Percentiles rank a stretch among this genome's conserved stretches.
Conservation (phyloP, 2,113 vertebrate genomes). For the Phocoena phocoena region DNA sequence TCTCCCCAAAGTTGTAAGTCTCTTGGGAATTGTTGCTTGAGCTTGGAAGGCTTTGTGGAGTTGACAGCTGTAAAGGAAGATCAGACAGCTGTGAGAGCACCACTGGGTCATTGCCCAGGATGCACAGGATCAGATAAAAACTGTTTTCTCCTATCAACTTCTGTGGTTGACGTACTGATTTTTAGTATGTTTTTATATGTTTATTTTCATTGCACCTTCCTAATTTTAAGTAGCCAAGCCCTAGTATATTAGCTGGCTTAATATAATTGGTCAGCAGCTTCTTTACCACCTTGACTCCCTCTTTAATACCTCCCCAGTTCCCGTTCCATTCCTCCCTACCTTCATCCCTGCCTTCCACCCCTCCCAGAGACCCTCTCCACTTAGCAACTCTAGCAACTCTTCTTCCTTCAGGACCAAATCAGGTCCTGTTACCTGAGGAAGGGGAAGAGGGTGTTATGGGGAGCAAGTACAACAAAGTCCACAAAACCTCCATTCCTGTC, state of each 20-base stretch:
- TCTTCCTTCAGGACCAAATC: neutral
- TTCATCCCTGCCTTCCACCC: neutral
- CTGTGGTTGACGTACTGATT: neutral
- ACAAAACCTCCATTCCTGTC: neutral
- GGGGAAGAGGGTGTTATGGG: accelerated
- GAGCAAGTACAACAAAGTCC: neutral
- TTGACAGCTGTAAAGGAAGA: neutral
- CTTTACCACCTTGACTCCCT: neutral
- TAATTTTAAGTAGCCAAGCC: neutral
- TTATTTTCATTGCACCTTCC: neutral
- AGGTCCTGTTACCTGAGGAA: neutral
- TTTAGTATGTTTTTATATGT: neutral
- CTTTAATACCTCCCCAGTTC: neutral
- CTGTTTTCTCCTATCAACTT: neutral
- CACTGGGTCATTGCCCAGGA: neutral
- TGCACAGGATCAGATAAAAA: neutral
- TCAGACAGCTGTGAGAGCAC: neutral
- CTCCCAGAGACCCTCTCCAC: neutral
- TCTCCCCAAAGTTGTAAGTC: neutral
- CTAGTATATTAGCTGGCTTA: neutral
- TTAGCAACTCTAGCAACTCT: neutral
- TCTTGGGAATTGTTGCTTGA: neutral
- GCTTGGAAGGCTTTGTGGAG: neutral
- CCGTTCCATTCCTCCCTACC: neutral
- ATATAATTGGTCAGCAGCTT: neutral